Base-by-base conservation (phyloP, 2,797 vertebrate species). In the Ctenosaura bakeri region DNA sequence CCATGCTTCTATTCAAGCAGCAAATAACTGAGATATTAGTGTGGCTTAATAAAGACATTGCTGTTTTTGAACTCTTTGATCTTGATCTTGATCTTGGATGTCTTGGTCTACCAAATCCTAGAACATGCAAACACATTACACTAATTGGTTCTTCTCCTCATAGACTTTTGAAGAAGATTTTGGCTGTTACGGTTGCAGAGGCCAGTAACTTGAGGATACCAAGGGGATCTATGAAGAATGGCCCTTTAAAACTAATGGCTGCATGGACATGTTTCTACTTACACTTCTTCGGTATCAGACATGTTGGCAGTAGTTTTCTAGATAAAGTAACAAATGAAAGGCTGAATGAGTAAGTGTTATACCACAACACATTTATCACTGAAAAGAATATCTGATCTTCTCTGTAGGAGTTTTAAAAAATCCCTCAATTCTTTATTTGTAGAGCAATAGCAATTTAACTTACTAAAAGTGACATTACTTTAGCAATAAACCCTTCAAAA, bases 211-310 rank as follows among this genome's bases (percentile, higher is more conserved):
- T 26, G 1, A 32, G 2, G 12, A 38, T 2, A 0, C 0, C 0
- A 88, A 24, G 81, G 78, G 85, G 52, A 22, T 42, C 83, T 77
- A 0, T 22, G 22, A 24, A 0, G 0, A 4, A 71, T 59, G 56
- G 77, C 50, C 88, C 38, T 83, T 85, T 13, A 56, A 83, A 90
- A 91, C 46, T 77, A 79, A 79, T 0, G 5, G 50, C 32, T 66
- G 83, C 42, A 46, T 1, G 0, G 24, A 38, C 91, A 64, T 50
- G 14, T 88, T 22, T 90, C 35, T 96, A 98, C 98, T 99, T 97
- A 99, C 98, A 98, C 97, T 95, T 99, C 98, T 93, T 99, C 98
- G 32, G 97, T 98, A 97, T 99, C 99, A 95, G 99, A 99, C 98
- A 99, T 99, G 98, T 93, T 97, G 98, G 96, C 85, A 94, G 95